A percentile compares a stretch with the other conserved stretches of the same genome.
Conservation (phyloP, 2,888 invertebrate species). For the Hydropsyche betteni region DNA sequence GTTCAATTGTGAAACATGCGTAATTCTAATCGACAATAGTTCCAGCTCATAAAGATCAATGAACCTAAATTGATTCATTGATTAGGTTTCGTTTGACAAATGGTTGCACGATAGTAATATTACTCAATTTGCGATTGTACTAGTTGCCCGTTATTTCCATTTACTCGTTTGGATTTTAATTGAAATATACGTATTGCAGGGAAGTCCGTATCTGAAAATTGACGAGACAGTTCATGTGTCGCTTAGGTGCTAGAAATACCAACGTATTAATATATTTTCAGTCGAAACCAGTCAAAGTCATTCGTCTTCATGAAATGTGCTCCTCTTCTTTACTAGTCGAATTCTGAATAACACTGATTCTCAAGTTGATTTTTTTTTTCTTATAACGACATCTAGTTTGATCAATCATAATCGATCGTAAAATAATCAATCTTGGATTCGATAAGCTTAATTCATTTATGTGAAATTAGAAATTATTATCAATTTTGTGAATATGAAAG, state of each 20-base stretch:
- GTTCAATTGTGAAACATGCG: constrained; percentile 15
- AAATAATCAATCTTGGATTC: too few species aligned
- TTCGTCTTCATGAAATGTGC: constrained; percentile 19
- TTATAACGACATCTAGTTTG: too few species aligned
- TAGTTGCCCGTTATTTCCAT: too few species aligned
- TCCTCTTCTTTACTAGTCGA: constrained; percentile 9
- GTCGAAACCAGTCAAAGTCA: constrained; percentile 28
- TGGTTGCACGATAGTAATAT: too few species aligned
- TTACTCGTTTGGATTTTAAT: too few species aligned
- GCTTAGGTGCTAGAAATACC: constrained; percentile 1
- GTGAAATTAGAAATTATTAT: too few species aligned
- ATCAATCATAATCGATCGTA: too few species aligned
- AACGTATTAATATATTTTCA: constrained; percentile 1
- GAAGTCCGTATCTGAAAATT: neutral
- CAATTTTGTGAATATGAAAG: too few species aligned
- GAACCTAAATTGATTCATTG: constrained; percentile 34
- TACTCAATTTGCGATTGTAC: too few species aligned
- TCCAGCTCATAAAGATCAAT: constrained; percentile 14
- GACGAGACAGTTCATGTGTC: constrained; percentile 29
- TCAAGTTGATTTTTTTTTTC: neutral
- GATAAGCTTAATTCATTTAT: too few species aligned
- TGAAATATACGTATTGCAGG: too few species aligned
- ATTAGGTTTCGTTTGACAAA: constrained; percentile 4
- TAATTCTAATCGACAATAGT: neutral
- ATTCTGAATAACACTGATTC: neutral